Evolutionary conservation across 2,797 vertebrate species (phyloP).

Genomic region (Parauchenoglanis punctatus): DNA sequence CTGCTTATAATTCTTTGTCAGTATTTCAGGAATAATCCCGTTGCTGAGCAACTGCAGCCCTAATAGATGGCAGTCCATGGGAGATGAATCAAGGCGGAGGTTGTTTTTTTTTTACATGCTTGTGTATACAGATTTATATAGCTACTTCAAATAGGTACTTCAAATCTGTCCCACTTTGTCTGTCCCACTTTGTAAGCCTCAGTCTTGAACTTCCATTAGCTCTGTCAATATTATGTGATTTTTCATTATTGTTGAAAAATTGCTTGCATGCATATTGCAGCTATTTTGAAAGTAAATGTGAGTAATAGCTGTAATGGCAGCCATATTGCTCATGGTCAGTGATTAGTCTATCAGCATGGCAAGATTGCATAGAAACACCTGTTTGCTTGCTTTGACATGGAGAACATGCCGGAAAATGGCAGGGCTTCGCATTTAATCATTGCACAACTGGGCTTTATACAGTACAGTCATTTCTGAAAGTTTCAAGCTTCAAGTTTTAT

Average conservation of each 20-base stretch:
- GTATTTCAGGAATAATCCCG: conserved; percentile 34
- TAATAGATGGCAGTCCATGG: conserved; percentile 9
- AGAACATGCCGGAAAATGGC: background rate
- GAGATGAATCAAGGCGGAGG: background rate
- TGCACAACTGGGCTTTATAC: background rate
- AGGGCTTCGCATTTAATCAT: background rate
- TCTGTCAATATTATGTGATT: background rate
- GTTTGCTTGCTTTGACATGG: background rate
- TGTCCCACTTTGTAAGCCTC: background rate
- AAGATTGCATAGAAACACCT: conserved; percentile 1
- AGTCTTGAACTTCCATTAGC: background rate
- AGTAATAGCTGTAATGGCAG: background rate
- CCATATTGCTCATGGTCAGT: background rate
- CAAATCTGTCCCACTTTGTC: background rate
- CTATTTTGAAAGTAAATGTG: background rate
- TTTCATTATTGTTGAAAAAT: background rate
- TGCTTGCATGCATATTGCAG: background rate
- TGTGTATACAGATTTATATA: conserved; percentile 25
- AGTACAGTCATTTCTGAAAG: background rate
- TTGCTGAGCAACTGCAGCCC: conserved; percentile 46
- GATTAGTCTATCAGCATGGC: conserved; percentile 3
- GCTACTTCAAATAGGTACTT: background rate
- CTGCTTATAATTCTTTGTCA: conserved; percentile 31
- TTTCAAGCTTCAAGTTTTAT: no score
- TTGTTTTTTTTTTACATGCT: conserved; percentile 6